Evolutionary conservation across 2,113 vertebrate species (phyloP), one percentile per base, ranked within the genome.

Genomic region (Thalassoma bifasciatum): DNA sequence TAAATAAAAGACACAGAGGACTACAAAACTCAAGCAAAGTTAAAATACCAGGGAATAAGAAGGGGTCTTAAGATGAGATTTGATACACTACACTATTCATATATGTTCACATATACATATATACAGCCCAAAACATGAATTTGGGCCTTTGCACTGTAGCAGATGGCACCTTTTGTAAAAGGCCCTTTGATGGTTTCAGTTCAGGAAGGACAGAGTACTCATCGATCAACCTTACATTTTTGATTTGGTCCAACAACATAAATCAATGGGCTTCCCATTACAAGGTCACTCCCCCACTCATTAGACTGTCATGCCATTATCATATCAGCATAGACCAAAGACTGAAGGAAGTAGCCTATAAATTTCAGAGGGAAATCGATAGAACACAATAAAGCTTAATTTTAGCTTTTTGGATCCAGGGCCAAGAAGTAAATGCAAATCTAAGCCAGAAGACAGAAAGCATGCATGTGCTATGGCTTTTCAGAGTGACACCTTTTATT

Each of bases 331-430:
- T 44, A 57, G 17, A 34, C 26, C 30, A 54, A 24, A 68, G 37
- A 57, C 49, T 56, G 10, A 13, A 40, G 46, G 60, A 74, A 66
- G 60, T 9, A 62, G 49, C 30, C 46, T 61, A 66, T 76, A 59
- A 8, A 53, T 61, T 62, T 71, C 49, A 70, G 52, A 56, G 40
- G 37, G 24, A 80, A 86, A 81, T 81, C 69, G 67, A 72, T 81
- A 49, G 17, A 53, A 50, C 44, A 54, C 56, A 68, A 58, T 63
- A 75, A 50, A 58, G 44, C 40, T 42, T 75, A 37, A 60, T 76
- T 76, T 75, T 44, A 62, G 64, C 30, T 75, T 17, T 72, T 63
- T 71, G 42, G 24, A 65, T 63, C 50, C 22, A 22, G 26, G 53
- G 58, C 34, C 37, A 54, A 83, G 22, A 73, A 22, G 10, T 54